phyloP scores from a whole-genome alignment of 2,888 invertebrate genomes.

The Saturnia japonica region DNA sequence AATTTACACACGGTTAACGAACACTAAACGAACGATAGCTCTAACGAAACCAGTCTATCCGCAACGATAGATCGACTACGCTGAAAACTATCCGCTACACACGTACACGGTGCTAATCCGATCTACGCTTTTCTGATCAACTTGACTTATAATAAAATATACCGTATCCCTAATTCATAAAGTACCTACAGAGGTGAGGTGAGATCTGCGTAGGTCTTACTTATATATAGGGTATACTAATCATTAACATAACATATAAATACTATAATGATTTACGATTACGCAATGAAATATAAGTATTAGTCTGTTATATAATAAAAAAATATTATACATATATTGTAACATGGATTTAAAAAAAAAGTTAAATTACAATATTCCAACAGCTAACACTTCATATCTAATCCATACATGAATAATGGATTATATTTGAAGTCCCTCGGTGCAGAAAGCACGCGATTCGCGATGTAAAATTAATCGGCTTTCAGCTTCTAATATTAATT shows the following conservation, averaged over 20 bases:
- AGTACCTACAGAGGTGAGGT: no score
- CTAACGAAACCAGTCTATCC: neutral
- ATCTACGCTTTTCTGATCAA: neutral
- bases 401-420: neutral
- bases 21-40: neutral
- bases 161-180: no score
- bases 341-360: neutral
- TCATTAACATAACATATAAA: no score
- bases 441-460: constrained; percentile 14
- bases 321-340: no score
- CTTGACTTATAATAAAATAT: no score
- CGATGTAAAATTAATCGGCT: constrained; percentile 17
- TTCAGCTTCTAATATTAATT: constrained; percentile 11
- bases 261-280: no score
- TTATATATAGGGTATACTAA: no score
- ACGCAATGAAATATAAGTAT: no score
- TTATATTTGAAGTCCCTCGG: neutral
- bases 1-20: neutral
- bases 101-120: neutral
- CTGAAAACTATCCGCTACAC: neutral
- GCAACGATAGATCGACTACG: neutral
- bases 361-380: neutral
- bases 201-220: no score
- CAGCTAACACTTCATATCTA: neutral
- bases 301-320: no score